Evolutionary conservation across 2,888 invertebrate species (phyloP).

Genomic region (Tenthredo mesomela): DNA sequence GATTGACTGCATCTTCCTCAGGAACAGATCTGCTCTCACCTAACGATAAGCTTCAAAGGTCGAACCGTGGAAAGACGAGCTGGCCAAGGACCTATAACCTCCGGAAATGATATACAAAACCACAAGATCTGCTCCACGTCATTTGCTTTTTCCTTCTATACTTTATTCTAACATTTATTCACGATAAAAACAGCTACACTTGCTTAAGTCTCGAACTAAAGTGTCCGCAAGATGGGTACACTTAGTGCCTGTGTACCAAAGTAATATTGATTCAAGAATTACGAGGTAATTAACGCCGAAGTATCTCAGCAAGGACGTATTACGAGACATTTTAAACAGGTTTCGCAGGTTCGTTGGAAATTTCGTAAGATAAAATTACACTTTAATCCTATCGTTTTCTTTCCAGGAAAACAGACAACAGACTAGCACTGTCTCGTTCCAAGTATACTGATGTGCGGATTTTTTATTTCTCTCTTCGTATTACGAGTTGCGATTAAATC

Average conservation of each 20-base stretch:
- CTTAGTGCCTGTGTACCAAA: not conserved
- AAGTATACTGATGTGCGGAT: not conserved
- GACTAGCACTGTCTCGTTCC: not conserved
- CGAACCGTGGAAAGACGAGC: conserved; percentile 26
- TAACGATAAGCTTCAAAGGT: conserved; percentile 33
- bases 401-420: not conserved
- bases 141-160: not conserved
- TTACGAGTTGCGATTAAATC: not conserved
- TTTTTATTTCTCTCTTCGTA: not conserved
- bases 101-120: not conserved
- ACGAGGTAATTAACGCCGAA: conserved; percentile 36
- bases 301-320: not conserved
- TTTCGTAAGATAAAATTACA: not conserved
- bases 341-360: not conserved
- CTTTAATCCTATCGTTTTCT: not conserved
- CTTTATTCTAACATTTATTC: not conserved
- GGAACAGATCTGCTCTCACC: conserved; percentile 44
- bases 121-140: not conserved
- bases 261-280: conserved; percentile 41
- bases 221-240: not conserved
- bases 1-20: conserved; percentile 42
- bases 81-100: conserved; percentile 23
- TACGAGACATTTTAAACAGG: not conserved
- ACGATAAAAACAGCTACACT: not conserved
- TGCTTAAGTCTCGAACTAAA: not conserved